phyloP scores from a whole-genome alignment of 2,888 invertebrate genomes.

The Sphinx pinastri region DNA sequence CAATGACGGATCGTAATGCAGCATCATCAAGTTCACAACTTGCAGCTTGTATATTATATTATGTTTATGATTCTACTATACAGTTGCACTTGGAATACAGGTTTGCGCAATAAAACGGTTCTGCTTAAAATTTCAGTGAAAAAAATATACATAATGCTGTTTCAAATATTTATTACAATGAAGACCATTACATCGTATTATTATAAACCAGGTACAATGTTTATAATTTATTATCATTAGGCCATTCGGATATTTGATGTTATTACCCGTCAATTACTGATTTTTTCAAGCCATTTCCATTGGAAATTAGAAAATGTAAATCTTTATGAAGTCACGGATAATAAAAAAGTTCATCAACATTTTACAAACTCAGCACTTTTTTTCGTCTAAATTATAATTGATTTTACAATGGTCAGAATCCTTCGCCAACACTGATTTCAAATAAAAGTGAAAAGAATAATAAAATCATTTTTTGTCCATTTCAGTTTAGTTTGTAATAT shows the following conservation, averaged over 20 bases:
- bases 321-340: not conserved
- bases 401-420: no score
- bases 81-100: no score
- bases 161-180: conserved; percentile 82
- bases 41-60: no score
- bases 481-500: not conserved
- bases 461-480: no score
- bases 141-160: conserved; percentile 55
- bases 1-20: no score
- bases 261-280: conserved; percentile 32
- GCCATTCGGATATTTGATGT: conserved; percentile 47
- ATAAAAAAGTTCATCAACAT: no score
- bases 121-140: not conserved
- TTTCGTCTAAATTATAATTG: not conserved
- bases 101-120: not conserved
- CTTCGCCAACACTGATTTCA: no score
- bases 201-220: conserved; percentile 82
- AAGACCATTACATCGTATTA: conserved; percentile 76
- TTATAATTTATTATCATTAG: conserved; percentile 61
- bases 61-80: no score
- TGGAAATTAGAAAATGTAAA: conserved; percentile 37
- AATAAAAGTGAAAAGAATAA: no score
- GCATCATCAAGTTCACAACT: no score
- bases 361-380: not conserved
- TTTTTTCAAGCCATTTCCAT: conserved; percentile 30